These are phyloP conservation scores for Scaptomyza tumidula DNA, from an alignment of 2,888 invertebrate genomes.

Conservation along the genomic window DNA sequence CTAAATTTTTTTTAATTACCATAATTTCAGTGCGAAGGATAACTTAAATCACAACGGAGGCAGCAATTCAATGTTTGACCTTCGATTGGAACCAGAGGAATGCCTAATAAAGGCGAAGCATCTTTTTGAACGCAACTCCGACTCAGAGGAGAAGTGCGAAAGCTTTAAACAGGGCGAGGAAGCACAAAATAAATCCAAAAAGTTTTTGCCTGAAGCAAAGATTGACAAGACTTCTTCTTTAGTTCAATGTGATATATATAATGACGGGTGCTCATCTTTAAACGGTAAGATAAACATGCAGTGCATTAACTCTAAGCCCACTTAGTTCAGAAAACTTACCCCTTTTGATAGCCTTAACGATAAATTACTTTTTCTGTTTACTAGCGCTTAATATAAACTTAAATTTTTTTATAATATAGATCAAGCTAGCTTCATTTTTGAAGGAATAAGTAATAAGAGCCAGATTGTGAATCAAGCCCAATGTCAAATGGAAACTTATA, in stretches of 20 bases:
- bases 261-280: constrained; percentile 21
- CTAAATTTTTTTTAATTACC: neutral
- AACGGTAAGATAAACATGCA: constrained; percentile 47
- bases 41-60: constrained; percentile 79
- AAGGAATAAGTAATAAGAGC: constrained; percentile 50
- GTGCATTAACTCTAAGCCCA: constrained; percentile 30
- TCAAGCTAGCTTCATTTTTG: constrained; percentile 35
- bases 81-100: constrained; percentile 73
- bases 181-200: constrained; percentile 31
- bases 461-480: constrained; percentile 44
- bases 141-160: constrained; percentile 63
- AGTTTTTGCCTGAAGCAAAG: constrained; percentile 36
- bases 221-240: constrained; percentile 55
- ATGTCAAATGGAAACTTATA: constrained; percentile 85
- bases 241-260: constrained; percentile 55
- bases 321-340: neutral
- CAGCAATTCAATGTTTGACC: constrained; percentile 83
- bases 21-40: constrained; percentile 74
- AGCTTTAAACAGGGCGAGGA: constrained; percentile 20
- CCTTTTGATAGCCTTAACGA: constrained; percentile 37
- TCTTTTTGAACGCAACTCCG: constrained; percentile 63
- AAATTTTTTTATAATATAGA: constrained; percentile 21
- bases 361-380: constrained; percentile 8
- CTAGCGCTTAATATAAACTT: neutral
- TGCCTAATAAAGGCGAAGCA: constrained; percentile 31